Conservation (phyloP, 2,797 vertebrate species). For the Acipenser oxyrinchus region DNA sequence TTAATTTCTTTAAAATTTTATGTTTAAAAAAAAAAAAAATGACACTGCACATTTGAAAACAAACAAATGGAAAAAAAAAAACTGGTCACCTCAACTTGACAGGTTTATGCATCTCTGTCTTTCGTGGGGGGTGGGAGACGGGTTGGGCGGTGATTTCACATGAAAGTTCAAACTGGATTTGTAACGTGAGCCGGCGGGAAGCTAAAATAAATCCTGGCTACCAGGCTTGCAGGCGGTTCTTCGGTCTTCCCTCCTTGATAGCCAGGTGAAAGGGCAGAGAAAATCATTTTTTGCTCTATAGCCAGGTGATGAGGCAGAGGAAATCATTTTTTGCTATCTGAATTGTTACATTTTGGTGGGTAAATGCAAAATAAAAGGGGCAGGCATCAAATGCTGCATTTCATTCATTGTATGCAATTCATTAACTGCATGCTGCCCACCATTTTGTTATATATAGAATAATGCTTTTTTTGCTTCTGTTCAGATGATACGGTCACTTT, state of each 20-base stretch:
- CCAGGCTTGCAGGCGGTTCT: slow-evolving; percentile 3
- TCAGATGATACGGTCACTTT: slow-evolving; percentile 19
- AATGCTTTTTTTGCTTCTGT: slow-evolving; percentile 10
- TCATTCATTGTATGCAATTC: too few relatives aligned
- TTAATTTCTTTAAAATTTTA: slow-evolving; percentile 18
- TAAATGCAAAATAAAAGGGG: background rate
- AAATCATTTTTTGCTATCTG: too few relatives aligned
- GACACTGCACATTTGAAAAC: slow-evolving; percentile 53
- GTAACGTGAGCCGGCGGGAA: background rate
- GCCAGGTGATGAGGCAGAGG: too few relatives aligned
- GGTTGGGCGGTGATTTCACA: background rate
- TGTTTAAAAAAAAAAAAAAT: slow-evolving; percentile 12
- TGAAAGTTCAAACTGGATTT: too few relatives aligned
- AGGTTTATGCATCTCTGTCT: slow-evolving; percentile 28
- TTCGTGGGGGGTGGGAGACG: slow-evolving; percentile 17
- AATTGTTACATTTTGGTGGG: background rate
- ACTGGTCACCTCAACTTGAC: background rate
- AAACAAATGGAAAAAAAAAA: background rate
- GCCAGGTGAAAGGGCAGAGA: too few relatives aligned
- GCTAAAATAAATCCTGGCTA: slow-evolving; percentile 8
- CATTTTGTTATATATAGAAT: background rate
- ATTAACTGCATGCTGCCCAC: background rate
- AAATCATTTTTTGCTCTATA: too few relatives aligned
- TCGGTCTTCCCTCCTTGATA: too few relatives aligned
- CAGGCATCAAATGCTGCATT: background rate